A percentile compares a stretch with the other conserved stretches of the same genome.
These are phyloP conservation scores for Tipula helvola DNA, from an alignment of 2,888 invertebrate genomes.

Conservation along the genomic window DNA sequence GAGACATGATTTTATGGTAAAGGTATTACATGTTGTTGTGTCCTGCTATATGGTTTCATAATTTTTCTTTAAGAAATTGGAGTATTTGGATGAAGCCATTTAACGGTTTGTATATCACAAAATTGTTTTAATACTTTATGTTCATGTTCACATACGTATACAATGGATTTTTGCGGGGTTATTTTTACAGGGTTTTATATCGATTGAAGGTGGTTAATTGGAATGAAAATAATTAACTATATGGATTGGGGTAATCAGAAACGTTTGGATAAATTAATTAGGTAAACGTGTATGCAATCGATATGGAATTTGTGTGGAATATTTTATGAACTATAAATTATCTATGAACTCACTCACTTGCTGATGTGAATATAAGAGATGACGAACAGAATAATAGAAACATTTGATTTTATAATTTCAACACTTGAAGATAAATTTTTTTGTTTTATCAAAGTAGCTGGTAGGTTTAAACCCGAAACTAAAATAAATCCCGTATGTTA, in stretches of 20 bases:
- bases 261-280: not conserved
- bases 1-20: not conserved
- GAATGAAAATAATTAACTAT: not conserved
- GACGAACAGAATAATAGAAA: too few species aligned
- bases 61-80: not conserved
- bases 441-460: too few species aligned
- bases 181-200: not conserved
- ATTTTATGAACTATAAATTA: too few species aligned
- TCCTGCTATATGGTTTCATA: not conserved
- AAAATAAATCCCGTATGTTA: too few species aligned
- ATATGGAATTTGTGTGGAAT: not conserved
- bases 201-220: not conserved
- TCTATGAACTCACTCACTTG: too few species aligned
- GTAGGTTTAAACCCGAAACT: too few species aligned
- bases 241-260: not conserved
- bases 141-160: not conserved
- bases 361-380: too few species aligned
- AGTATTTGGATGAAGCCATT: not conserved
- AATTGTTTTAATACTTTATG: not conserved
- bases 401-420: too few species aligned
- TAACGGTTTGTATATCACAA: not conserved
- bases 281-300: not conserved
- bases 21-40: not conserved
- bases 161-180: not conserved
- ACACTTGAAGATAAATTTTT: too few species aligned